Conservation (phyloP, 2,797 vertebrate species). For the Mormyrus hasselquistii region DNA sequence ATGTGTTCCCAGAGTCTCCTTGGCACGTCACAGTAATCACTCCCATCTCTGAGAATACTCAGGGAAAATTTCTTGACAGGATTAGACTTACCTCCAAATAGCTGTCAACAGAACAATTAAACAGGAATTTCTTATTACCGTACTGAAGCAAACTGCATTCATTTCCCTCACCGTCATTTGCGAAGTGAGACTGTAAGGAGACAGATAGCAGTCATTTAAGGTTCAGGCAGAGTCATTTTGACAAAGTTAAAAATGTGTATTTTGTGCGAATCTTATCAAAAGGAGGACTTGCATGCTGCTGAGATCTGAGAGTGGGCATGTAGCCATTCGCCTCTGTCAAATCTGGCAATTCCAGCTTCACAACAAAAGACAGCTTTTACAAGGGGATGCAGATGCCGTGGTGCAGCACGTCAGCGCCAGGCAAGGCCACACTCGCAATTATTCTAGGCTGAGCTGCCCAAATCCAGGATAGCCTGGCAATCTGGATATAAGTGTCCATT, state of each 20-base stretch:
- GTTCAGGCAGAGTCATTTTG: background rate
- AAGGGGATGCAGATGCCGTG: background rate
- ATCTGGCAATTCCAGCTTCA: background rate
- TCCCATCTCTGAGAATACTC: background rate
- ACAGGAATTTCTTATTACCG: background rate
- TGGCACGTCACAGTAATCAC: background rate
- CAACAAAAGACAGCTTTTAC: background rate
- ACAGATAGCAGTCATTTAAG: background rate
- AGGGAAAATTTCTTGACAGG: background rate
- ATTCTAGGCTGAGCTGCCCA: background rate
- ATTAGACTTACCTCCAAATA: slow-evolving; percentile 3
- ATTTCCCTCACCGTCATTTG: background rate
- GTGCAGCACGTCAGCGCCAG: background rate
- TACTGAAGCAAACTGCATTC: background rate
- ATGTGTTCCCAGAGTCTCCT: background rate
- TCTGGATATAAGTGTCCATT: background rate
- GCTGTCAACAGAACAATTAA: background rate
- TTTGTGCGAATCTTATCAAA: background rate
- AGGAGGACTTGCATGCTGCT: background rate
- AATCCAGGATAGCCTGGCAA: background rate
- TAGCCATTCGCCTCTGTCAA: background rate
- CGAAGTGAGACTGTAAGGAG: background rate
- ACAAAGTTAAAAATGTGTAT: background rate
- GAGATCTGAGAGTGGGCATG: background rate
- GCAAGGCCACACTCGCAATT: background rate